phyloP scores from a whole-genome alignment of 2,888 invertebrate species.

The Hirudinaria manillensis region DNA sequence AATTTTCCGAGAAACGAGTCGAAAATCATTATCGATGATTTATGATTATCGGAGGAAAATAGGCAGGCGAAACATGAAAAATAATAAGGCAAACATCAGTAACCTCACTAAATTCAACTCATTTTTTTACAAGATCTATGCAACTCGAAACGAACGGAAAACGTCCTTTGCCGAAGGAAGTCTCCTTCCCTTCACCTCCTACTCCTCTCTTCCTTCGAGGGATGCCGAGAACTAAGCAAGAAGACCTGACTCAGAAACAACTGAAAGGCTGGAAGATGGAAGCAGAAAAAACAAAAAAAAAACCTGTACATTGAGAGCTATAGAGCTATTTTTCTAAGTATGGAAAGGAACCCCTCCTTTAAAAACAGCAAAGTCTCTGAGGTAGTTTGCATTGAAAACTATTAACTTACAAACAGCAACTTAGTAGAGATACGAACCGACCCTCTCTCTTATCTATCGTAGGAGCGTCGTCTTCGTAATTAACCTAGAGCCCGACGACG shows the following conservation, averaged over 20 bases:
- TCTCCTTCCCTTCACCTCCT: no score
- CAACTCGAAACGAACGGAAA: no score
- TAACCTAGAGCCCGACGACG: not conserved
- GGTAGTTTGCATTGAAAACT: slow-evolving; percentile 14
- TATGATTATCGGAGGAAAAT: no score
- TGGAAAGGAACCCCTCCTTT: not conserved
- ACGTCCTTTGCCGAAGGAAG: no score
- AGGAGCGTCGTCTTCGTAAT: not conserved
- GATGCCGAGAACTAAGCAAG: not conserved
- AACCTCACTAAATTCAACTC: no score
- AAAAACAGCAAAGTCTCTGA: slow-evolving; percentile 13
- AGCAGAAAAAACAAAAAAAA: not conserved
- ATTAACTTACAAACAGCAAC: not conserved
- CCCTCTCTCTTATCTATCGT: not conserved
- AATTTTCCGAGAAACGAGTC: no score
- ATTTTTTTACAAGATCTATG: no score
- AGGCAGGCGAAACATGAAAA: no score
- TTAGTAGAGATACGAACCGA: not conserved
- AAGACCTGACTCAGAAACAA: slow-evolving; percentile 1
- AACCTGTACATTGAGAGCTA: slow-evolving; percentile 13
- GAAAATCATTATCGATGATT: no score
- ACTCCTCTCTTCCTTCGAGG: no score
- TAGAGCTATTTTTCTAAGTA: not conserved
- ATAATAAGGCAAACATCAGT: no score
- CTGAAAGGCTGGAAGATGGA: slow-evolving; percentile 11